Conservation (phyloP, 2,113 vertebrate genomes). For the Labeo rohita region DNA sequence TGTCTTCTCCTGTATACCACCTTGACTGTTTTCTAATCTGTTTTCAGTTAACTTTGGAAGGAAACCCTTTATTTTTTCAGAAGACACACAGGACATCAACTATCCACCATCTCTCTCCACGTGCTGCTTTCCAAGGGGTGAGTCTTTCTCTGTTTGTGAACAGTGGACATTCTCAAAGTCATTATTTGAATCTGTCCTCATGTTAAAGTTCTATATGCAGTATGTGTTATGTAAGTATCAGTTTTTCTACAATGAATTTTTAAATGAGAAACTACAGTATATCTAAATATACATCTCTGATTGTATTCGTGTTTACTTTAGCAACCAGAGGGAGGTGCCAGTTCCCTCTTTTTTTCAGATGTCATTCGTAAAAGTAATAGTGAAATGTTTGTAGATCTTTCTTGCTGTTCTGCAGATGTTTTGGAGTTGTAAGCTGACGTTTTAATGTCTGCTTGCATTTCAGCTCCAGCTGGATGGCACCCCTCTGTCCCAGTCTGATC, state of each 20-base stretch:
- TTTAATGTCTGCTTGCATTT: conserved; percentile 27
- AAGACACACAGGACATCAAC: conserved; percentile 79
- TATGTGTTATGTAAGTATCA: neutral
- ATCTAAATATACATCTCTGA: neutral
- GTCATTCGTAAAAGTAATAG: neutral
- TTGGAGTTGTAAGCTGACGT: neutral
- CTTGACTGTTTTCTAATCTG: neutral
- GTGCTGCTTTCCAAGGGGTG: conserved; percentile 77
- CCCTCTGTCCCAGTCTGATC: conserved; percentile 79
- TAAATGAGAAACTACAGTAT: neutral
- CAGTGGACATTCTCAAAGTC: neutral
- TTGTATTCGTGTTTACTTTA: neutral
- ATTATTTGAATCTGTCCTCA: neutral
- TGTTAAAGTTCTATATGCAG: neutral
- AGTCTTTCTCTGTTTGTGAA: conserved; percentile 65
- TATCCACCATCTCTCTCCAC: conserved; percentile 82
- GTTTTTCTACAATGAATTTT: neutral
- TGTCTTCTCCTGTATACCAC: neutral
- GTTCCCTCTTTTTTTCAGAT: neutral
- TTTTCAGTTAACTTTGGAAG: conserved; percentile 85
- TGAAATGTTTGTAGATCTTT: neutral
- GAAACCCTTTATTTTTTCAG: conserved; percentile 92
- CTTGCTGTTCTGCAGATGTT: conserved; percentile 11
- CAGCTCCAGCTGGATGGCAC: conserved; percentile 87
- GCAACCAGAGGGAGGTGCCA: neutral